A percentile compares a stretch with the other conserved stretches of the same genome.
Evolutionary conservation across 2,888 invertebrate genomes (phyloP).

Genomic region (Himalopsyche japonica): DNA sequence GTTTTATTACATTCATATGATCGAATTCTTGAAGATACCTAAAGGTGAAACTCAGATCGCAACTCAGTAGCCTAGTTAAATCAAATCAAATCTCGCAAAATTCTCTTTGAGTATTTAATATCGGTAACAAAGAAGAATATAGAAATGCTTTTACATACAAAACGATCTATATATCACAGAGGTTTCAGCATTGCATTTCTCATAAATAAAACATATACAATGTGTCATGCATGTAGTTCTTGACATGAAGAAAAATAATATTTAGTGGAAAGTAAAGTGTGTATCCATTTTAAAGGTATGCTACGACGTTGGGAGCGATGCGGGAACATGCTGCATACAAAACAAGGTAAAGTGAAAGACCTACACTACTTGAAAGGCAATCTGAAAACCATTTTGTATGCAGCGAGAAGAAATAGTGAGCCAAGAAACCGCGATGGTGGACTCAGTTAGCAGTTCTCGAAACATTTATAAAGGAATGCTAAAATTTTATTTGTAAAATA

Average conservation of each 20-base stretch:
- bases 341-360: not conserved
- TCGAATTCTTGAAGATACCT: too few relatives aligned
- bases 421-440: not conserved
- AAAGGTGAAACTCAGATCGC: too few relatives aligned
- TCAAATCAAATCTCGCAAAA: too few relatives aligned
- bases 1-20: too few relatives aligned
- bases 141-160: too few relatives aligned
- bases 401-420: constrained; percentile 6
- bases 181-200: too few relatives aligned
- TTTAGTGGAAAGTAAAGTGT: not conserved
- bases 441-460: not conserved
- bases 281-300: not conserved
- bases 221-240: not conserved
- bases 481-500: too few relatives aligned
- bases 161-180: too few relatives aligned
- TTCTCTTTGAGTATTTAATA: too few relatives aligned
- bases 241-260: not conserved
- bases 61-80: too few relatives aligned
- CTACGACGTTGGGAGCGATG: not conserved
- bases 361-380: constrained; percentile 31
- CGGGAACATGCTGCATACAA: not conserved
- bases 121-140: too few relatives aligned
- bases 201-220: not conserved
- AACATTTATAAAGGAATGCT: not conserved
- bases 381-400: constrained; percentile 34